phyloP scores from a whole-genome alignment of 2,888 invertebrate genomes.

The Hyppa rectilinea region DNA sequence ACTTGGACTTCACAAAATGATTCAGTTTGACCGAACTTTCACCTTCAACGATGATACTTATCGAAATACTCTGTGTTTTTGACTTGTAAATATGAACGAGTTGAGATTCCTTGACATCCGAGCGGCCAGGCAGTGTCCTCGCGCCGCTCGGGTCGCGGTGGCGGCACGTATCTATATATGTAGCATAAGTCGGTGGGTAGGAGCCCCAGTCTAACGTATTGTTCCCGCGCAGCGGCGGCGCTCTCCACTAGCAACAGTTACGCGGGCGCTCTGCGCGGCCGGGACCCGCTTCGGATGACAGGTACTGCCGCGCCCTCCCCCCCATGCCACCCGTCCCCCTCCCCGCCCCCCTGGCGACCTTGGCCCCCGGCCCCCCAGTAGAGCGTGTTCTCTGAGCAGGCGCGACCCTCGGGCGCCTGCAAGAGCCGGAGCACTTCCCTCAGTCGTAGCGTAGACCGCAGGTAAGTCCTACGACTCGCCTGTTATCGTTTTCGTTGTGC shows the following conservation, averaged over 20 bases:
- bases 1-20: neutral
- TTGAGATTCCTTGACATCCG: neutral
- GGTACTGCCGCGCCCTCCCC: constrained; percentile 91
- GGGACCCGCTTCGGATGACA: constrained; percentile 95
- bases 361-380: neutral
- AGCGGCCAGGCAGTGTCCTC: neutral
- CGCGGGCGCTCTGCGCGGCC: constrained; percentile 97
- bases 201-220: constrained; percentile 63
- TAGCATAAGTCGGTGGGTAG: constrained; percentile 22
- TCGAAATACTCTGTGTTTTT: constrained; percentile 18
- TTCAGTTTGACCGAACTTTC: neutral
- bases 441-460: neutral
- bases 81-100: neutral
- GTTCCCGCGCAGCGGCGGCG: constrained; percentile 71
- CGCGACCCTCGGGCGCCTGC: neutral
- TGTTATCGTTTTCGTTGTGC: neutral
- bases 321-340: neutral
- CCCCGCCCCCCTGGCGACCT: neutral
- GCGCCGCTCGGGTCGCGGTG: constrained; percentile 16
- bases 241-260: constrained; percentile 92
- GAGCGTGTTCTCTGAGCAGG: neutral
- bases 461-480: neutral
- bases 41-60: constrained; percentile 37
- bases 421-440: constrained; percentile 22
- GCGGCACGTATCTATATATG: constrained; percentile 29